Percentiles rank a stretch among this genome's conserved stretches.
Evolutionary conservation across 2,797 vertebrate species (phyloP).

Genomic region (Melanotaenia boesemani): DNA sequence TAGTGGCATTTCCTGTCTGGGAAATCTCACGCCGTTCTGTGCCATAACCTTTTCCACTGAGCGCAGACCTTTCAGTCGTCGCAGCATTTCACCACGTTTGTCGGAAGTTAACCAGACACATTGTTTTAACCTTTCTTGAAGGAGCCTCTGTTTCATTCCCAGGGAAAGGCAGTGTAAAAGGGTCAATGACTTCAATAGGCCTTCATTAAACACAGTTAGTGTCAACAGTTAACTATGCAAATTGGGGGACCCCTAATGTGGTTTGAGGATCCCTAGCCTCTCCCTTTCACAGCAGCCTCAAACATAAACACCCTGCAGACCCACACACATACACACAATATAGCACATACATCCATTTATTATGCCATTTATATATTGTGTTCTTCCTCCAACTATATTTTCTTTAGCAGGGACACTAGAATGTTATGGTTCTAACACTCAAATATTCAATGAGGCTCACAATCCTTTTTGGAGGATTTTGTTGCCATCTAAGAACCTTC

Average conservation of each 20-base stretch:
- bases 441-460: conserved; percentile 72
- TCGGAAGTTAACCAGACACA: conserved; percentile 79
- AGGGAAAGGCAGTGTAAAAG: conserved; percentile 77
- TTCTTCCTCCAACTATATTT: conserved; percentile 52
- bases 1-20: conserved; percentile 36
- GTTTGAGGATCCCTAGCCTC: conserved; percentile 73
- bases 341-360: conserved; percentile 52
- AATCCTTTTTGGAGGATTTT: conserved; percentile 52
- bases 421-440: conserved; percentile 69
- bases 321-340: conserved; percentile 45
- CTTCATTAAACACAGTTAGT: conserved; percentile 86
- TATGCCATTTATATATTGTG: conserved; percentile 56
- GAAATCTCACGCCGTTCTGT: conserved; percentile 52
- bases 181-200: conserved; percentile 81
- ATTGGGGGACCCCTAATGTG: conserved; percentile 77
- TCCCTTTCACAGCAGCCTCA: conserved; percentile 72
- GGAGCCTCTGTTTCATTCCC: conserved; percentile 78
- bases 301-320: conserved; percentile 62
- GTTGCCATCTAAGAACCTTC: conserved; percentile 80
- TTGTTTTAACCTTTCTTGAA: conserved; percentile 81
- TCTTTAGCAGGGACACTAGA: conserved; percentile 59
- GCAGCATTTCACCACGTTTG: conserved; percentile 69
- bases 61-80: conserved; percentile 52
- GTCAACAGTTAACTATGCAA: conserved; percentile 89
- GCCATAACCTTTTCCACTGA: conserved; percentile 49